Evolutionary conservation across 2,113 vertebrate genomes (phyloP).

Genomic region (Gobiocypris rarus): DNA sequence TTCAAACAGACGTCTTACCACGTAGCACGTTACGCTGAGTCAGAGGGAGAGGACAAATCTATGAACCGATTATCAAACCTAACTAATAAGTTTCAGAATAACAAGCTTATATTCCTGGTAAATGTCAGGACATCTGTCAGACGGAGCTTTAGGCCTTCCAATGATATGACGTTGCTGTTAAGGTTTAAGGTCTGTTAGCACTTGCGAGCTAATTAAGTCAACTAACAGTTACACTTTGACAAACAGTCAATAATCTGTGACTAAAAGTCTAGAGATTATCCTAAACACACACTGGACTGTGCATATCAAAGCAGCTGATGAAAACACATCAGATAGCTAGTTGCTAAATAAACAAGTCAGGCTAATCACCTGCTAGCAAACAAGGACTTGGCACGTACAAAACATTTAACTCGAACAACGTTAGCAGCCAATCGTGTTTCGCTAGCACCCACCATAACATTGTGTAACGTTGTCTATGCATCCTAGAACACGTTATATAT

Average conservation of each 20-base stretch:
- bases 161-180: neutral
- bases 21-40: neutral
- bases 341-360: constrained; percentile 25
- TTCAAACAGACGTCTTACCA: constrained; percentile 8
- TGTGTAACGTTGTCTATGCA: constrained; percentile 28
- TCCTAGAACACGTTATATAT: constrained; percentile 14
- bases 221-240: neutral
- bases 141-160: constrained; percentile 40
- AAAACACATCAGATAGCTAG: constrained; percentile 18
- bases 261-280: neutral
- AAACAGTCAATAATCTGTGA: constrained; percentile 2
- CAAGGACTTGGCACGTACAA: constrained; percentile 27
- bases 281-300: neutral
- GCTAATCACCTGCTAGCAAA: constrained; percentile 42
- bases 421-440: neutral
- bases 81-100: neutral
- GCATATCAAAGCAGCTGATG: neutral
- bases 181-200: constrained; percentile 17
- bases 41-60: neutral
- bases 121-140: constrained; percentile 33
- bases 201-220: constrained; percentile 28
- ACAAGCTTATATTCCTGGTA: neutral
- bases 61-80: neutral
- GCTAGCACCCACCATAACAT: constrained; percentile 63
- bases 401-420: neutral